phyloP scores from a whole-genome alignment of 2,113 vertebrate species.

The Rallus limicola region DNA sequence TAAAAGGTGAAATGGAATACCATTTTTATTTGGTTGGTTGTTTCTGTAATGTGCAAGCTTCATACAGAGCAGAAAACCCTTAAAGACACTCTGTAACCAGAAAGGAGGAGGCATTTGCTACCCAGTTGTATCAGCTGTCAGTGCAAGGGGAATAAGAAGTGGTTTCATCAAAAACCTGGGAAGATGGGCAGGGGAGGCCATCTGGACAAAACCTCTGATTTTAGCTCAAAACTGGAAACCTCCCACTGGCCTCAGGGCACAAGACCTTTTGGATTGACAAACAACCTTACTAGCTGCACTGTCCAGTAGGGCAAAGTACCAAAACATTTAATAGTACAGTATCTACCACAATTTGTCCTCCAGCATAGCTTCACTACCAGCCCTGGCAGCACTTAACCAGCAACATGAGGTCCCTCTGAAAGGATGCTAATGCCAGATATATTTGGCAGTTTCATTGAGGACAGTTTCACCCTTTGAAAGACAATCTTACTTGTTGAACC shows the following conservation, averaged over 20 bases:
- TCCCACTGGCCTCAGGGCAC: not conserved
- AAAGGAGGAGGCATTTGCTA: not conserved
- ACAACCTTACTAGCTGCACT: not conserved
- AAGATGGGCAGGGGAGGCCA: not conserved
- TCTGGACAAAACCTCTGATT: not conserved
- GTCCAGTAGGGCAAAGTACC: not conserved
- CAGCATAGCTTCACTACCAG: not conserved
- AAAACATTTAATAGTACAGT: not conserved
- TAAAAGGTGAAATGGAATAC: not conserved
- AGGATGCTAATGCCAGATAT: not conserved
- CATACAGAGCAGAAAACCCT: not conserved
- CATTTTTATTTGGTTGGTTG: not conserved
- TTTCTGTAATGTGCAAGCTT: not conserved
- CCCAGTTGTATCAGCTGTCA: not conserved
- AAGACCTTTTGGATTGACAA: not conserved
- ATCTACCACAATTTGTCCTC: not conserved
- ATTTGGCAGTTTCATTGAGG: not conserved
- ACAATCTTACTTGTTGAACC: not conserved
- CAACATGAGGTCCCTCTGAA: not conserved
- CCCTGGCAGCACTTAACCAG: not conserved
- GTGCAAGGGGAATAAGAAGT: not conserved
- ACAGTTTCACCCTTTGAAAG: not conserved
- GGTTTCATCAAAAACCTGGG: not conserved
- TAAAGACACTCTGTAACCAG: not conserved
- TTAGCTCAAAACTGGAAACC: not conserved